A percentile compares a stretch with the other conserved stretches of the same genome.
phyloP scores from a whole-genome alignment of 1,140 invertebrate species.

The honey bee (Apis mellifera) region Amel_HAv3.1 CM009931.2:3788501-3789000 shows the following conservation, averaged over 20 bases:
- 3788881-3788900: no score
- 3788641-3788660: not conserved
- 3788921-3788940: no score
- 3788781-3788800: no score
- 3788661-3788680: conserved; percentile 36
- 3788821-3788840: no score
- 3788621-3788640: not conserved
- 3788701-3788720: conserved; percentile 56
- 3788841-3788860: no score
- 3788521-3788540: conserved; percentile 76
- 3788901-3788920: no score
- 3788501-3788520: conserved; percentile 79
- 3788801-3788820: no score
- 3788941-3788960: no score
- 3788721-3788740: conserved; percentile 75
- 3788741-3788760: conserved; percentile 64
- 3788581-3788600: not conserved
- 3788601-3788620: not conserved
- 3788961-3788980: no score
- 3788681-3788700: conserved; percentile 36
- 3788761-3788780: no score
- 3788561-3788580: not conserved
- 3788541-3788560: conserved; percentile 65
- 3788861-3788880: no score
- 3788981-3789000: no score